Conservation (phyloP, 2,888 invertebrate genomes). For the Scrobipalpa atriplicella region DNA sequence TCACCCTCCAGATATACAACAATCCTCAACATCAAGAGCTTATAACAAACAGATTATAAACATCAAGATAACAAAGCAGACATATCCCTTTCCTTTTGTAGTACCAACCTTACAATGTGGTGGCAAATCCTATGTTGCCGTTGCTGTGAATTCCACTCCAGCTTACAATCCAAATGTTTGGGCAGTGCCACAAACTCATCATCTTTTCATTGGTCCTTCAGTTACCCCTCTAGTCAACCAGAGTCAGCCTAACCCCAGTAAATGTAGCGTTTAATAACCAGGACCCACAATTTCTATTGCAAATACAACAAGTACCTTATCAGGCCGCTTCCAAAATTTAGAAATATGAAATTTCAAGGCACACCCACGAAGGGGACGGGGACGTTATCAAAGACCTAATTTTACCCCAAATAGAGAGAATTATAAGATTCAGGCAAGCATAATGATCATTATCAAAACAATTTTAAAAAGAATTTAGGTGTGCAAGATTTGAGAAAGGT, state of each 20-base stretch:
- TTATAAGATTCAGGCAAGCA: neutral
- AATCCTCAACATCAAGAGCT: conserved; percentile 33
- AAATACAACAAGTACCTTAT: neutral
- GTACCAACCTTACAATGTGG: conserved; percentile 5
- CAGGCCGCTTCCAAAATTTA: neutral
- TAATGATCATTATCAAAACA: neutral
- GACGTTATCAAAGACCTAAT: neutral
- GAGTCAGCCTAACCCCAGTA: neutral
- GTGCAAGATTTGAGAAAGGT: conserved; percentile 45
- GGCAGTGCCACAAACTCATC: conserved; percentile 39
- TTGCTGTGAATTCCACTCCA: conserved; percentile 23
- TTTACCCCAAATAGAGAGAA: neutral
- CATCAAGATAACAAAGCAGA: conserved; percentile 42
- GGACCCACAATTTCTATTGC: neutral
- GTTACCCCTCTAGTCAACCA: conserved; percentile 29
- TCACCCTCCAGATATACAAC: conserved; percentile 4
- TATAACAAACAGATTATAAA: conserved; percentile 48
- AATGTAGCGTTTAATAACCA: neutral
- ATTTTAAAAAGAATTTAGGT: neutral
- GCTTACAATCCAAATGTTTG: conserved; percentile 45
- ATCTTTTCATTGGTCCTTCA: conserved; percentile 35
- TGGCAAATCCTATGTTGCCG: neutral
- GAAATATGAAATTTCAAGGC: neutral
- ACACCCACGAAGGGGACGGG: neutral
- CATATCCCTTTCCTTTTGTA: conserved; percentile 28